Evolutionary conservation across 1,140 invertebrate genomes (phyloP).

Genomic region (Drosophila grimshawi): DNA sequence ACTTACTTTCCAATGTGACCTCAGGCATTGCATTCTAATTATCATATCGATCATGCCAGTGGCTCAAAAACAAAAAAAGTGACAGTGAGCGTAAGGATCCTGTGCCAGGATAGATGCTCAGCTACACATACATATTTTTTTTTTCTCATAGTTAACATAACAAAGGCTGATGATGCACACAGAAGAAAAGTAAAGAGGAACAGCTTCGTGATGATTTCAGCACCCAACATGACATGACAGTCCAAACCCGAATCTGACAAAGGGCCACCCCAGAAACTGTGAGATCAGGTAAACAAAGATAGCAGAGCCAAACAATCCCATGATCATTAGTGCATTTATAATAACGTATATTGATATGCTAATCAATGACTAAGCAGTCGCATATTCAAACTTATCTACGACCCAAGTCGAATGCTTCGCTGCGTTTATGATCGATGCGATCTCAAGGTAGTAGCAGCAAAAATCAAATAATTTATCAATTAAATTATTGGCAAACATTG

Average conservation of each 20-base stretch:
- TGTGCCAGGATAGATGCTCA: constrained; percentile 36
- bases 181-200: constrained; percentile 26
- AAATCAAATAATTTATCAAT: constrained; percentile 84
- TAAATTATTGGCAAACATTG: constrained; percentile 84
- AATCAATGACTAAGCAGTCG: constrained; percentile 56
- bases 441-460: constrained; percentile 28
- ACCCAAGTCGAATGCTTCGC: constrained; percentile 22
- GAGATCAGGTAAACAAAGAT: constrained; percentile 38
- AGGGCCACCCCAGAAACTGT: constrained; percentile 54
- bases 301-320: constrained; percentile 65
- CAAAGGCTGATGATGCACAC: constrained; percentile 74
- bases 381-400: background rate
- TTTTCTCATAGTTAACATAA: constrained; percentile 83
- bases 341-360: constrained; percentile 77
- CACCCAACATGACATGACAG: constrained; percentile 60
- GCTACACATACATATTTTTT: constrained; percentile 21
- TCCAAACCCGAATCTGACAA: constrained; percentile 20
- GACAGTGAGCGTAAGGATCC: constrained; percentile 51
- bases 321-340: constrained; percentile 75
- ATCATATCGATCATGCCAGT: constrained; percentile 73
- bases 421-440: constrained; percentile 71
- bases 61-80: constrained; percentile 46
- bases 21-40: constrained; percentile 74
- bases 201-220: constrained; percentile 78
- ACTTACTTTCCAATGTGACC: constrained; percentile 39